Evolutionary conservation across 1,140 invertebrate genomes (phyloP), one percentile per base, ranked within the genome.

Genomic region (Saccostrea cuccullata): DNA sequence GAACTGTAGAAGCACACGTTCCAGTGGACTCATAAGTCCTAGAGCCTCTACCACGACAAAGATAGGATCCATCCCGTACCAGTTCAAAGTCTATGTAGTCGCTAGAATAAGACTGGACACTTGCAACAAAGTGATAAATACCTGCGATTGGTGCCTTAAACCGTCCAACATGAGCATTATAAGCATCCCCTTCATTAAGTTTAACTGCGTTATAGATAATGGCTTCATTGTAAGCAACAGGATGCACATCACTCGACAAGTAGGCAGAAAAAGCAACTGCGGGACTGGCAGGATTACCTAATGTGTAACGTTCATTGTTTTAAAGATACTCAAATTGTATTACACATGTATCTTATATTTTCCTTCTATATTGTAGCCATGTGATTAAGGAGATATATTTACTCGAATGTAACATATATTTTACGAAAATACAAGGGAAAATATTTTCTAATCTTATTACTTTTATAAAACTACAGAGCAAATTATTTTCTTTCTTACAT

Each of bases 1-100:
- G 85, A 20, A 86, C 17, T 2, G 58, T 86, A 11, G 85, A 26
- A 40, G 64, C 85, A 70, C 85, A 86, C 5, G 85, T 47, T 30
- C 85, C 85, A 17, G 64, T 86, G 23, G 85, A 56, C n/a, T 64
- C n/a, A 60, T 86, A 86, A 17, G 85, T 67, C 85, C 67, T 60
- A 8, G 85, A 86, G 0, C 56, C 85, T 17, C 85, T 23, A 20
- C 56, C 85, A 17, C 85, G 56, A 55, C 85, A 86, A 8, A 86
- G 36, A n/a, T 30, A 17, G 4, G 11, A n/a, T 17, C 23, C 23
- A 47, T 86, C 85, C 0, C 36, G 26, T 8, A 86, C 60, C 20
- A 86, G 0, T 70, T 86, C 85, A 40, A 86, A 40, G 13, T 86
- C 85, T 30, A 86, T 86, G 17, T 40, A 86, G 60, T 86, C 40